A percentile compares a stretch with the other conserved stretches of the same genome.
Conservation (phyloP, 1,140 invertebrate genomes). For the Acyrthosiphon pisum region DNA sequence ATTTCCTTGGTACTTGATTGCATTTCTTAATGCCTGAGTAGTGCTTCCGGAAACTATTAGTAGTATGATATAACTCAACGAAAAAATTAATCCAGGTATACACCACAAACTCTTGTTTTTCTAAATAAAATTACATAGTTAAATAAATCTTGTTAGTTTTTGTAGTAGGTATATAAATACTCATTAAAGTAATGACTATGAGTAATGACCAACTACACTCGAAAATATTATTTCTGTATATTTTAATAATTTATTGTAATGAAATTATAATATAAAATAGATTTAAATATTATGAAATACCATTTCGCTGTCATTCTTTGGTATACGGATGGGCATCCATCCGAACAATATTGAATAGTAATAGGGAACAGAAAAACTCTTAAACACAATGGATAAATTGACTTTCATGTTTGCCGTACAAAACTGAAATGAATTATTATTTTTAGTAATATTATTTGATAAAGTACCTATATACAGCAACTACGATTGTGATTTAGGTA, state of each 20-base stretch:
- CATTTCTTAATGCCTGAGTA: not conserved
- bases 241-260: not conserved
- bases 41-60: not conserved
- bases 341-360: constrained; percentile 56
- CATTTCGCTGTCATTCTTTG: constrained; percentile 30
- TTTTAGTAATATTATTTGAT: too few species aligned
- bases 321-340: constrained; percentile 54
- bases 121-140: not conserved
- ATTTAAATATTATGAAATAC: not conserved
- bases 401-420: not conserved
- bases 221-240: not conserved
- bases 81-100: constrained; percentile 15
- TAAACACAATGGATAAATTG: constrained; percentile 36
- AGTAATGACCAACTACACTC: not conserved
- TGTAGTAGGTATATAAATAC: not conserved
- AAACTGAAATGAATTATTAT: not conserved
- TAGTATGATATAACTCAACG: not conserved
- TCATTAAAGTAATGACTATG: not conserved
- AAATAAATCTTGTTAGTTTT: not conserved
- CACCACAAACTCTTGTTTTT: constrained; percentile 16
- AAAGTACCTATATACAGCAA: too few species aligned
- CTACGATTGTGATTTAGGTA: not conserved
- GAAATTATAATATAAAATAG: not conserved
- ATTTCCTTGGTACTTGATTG: constrained; percentile 47
- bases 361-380: constrained; percentile 46